A percentile compares a stretch with the other conserved stretches of the same genome.
These are phyloP conservation scores for Solea solea DNA, from an alignment of 2,113 vertebrate genomes.

Conservation along the genomic window DNA sequence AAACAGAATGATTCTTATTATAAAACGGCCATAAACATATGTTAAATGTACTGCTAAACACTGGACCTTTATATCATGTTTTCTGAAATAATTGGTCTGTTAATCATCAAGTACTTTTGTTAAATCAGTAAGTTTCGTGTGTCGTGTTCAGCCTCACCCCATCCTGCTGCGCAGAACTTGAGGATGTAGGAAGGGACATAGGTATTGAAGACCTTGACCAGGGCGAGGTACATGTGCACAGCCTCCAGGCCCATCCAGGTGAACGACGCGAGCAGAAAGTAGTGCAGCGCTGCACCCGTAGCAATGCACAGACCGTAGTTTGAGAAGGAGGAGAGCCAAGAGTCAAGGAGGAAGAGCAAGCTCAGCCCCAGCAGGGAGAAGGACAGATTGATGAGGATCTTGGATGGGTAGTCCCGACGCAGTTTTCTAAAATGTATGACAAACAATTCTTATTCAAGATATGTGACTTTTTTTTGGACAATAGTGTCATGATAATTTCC, in stretches of 20 bases:
- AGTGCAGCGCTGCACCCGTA: slow-evolving; percentile 82
- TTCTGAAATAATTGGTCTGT: too few relatives aligned
- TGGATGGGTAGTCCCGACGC: slow-evolving; percentile 85
- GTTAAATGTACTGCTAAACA: too few relatives aligned
- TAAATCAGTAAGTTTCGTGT: background rate
- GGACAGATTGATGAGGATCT: slow-evolving; percentile 91
- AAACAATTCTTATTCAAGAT: too few relatives aligned
- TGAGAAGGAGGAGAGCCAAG: slow-evolving; percentile 85
- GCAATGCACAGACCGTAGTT: slow-evolving; percentile 80
- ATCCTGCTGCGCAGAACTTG: slow-evolving; percentile 87
- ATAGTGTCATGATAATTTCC: too few relatives aligned
- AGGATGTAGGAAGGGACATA: slow-evolving; percentile 88
- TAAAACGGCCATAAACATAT: too few relatives aligned
- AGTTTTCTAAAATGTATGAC: slow-evolving; percentile 80
- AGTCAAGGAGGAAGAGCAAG: slow-evolving; percentile 84
- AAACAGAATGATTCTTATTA: too few relatives aligned
- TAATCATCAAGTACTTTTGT: background rate
- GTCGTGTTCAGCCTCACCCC: slow-evolving; percentile 83
- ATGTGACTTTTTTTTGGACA: too few relatives aligned
- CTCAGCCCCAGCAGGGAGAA: slow-evolving; percentile 85
- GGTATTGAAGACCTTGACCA: slow-evolving; percentile 92
- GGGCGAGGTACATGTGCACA: slow-evolving; percentile 88
- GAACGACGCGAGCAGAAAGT: slow-evolving; percentile 89
- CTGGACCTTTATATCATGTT: too few relatives aligned
- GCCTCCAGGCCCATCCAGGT: slow-evolving; percentile 92